phyloP scores from a whole-genome alignment of 1,140 invertebrate species.

The Procambarus clarkii region DNA sequence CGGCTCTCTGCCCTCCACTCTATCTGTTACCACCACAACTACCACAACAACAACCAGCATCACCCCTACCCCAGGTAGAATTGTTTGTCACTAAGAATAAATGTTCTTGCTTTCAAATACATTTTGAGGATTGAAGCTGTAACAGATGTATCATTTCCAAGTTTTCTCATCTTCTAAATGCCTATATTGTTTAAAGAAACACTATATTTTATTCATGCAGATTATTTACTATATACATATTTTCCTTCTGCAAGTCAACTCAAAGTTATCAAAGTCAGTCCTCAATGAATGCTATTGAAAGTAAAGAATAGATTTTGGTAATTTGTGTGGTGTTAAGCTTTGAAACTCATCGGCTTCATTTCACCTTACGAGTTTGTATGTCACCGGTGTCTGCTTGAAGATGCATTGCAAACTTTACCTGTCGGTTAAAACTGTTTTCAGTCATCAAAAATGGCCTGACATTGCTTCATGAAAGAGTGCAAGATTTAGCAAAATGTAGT shows the following conservation, averaged over 20 bases:
- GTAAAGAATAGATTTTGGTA: conserved; percentile 31
- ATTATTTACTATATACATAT: background rate
- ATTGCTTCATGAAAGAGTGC: background rate
- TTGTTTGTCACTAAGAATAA: conserved; percentile 5
- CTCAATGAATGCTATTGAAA: conserved; percentile 12
- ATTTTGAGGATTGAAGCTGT: conserved; percentile 41
- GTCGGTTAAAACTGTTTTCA: background rate
- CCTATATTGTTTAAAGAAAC: background rate
- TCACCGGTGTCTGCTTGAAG: conserved; percentile 3
- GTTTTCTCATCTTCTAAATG: background rate
- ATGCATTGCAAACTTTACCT: conserved; percentile 1
- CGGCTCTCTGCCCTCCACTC: conserved; percentile 21
- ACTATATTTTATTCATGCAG: background rate
- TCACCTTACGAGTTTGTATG: conserved; percentile 9
- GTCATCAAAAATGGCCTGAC: background rate
- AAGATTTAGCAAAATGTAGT: background rate
- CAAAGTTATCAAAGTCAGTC: background rate
- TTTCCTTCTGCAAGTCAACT: background rate
- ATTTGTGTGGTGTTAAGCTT: conserved; percentile 39
- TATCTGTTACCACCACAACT: conserved; percentile 36
- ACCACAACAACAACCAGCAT: conserved; percentile 47
- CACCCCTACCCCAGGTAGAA: conserved; percentile 61
- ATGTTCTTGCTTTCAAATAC: background rate
- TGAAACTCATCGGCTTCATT: conserved; percentile 14
- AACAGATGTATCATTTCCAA: background rate